Evolutionary conservation across 1,140 invertebrate genomes (phyloP).

Genomic region (Mylabris phalerata): DNA sequence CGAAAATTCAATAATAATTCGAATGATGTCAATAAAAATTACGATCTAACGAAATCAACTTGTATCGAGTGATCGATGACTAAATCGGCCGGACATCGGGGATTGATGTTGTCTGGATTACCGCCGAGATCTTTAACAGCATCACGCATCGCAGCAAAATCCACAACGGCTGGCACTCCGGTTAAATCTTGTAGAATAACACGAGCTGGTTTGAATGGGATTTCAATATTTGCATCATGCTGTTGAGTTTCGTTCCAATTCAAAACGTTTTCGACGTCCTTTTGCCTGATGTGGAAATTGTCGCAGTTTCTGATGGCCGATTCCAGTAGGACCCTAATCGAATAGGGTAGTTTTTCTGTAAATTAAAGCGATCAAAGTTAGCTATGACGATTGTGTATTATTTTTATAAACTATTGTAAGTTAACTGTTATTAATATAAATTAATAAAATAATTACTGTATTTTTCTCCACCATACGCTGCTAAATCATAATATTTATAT

Average conservation of each 20-base stretch:
- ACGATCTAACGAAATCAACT: constrained; percentile 89
- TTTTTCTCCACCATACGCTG: constrained; percentile 70
- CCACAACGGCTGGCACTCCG: constrained; percentile 96
- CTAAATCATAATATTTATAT: constrained; percentile 71
- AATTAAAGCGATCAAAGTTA: constrained; percentile 23
- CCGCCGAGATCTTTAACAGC: constrained; percentile 81
- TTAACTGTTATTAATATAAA: no score
- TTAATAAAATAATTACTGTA: constrained; percentile 4
- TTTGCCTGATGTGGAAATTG: constrained; percentile 79
- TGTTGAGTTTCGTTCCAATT: constrained; percentile 79
- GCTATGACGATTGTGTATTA: no score
- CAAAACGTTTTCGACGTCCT: constrained; percentile 88
- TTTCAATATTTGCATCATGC: constrained; percentile 69
- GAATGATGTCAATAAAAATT: constrained; percentile 38
- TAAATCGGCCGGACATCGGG: constrained; percentile 93
- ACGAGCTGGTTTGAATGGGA: constrained; percentile 91
- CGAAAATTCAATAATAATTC: constrained; percentile 1
- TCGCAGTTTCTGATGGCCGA: constrained; percentile 95
- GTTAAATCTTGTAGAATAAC: constrained; percentile 96
- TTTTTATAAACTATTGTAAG: no score
- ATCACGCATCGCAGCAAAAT: constrained; percentile 98
- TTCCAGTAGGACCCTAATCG: constrained; percentile 88
- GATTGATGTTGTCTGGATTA: constrained; percentile 91
- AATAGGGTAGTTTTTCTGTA: constrained; percentile 81
- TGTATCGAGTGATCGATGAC: constrained; percentile 98